Evolutionary conservation across 2,113 vertebrate species (phyloP).

Genomic region (Halichoeres trimaculatus): DNA sequence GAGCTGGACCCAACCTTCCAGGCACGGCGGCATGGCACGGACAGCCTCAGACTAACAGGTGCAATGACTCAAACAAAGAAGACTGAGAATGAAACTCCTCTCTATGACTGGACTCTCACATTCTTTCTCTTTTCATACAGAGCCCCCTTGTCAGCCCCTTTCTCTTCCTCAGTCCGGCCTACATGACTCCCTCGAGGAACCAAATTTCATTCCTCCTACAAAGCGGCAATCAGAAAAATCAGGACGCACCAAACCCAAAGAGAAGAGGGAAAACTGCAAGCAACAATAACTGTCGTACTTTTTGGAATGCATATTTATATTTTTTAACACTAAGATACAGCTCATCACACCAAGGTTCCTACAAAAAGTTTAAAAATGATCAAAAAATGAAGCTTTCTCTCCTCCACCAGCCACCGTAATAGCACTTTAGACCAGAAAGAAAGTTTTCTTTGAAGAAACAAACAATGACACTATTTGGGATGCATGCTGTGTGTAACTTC

Average conservation of each 20-base stretch:
- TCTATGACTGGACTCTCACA: background rate
- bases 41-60: constrained; percentile 54
- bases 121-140: constrained; percentile 20
- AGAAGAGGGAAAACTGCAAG: constrained; percentile 86
- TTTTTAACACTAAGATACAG: constrained; percentile 26
- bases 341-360: constrained; percentile 17
- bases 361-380: constrained; percentile 6
- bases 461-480: constrained; percentile 12
- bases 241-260: constrained; percentile 79
- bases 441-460: constrained; percentile 1
- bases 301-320: background rate
- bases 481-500: constrained; percentile 5
- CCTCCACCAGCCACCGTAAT: background rate
- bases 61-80: background rate
- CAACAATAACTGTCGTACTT: constrained; percentile 72
- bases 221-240: constrained; percentile 82
- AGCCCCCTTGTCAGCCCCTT: constrained; percentile 38
- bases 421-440: constrained; percentile 70
- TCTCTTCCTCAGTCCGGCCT: constrained; percentile 50
- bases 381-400: background rate
- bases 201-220: constrained; percentile 83
- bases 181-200: constrained; percentile 75
- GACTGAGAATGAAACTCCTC: background rate
- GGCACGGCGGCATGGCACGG: constrained; percentile 54
- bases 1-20: constrained; percentile 86